A percentile compares a stretch with the other conserved stretches of the same genome.
Conservation (phyloP, 2,888 invertebrate genomes). For the Papilio demoleus region DNA sequence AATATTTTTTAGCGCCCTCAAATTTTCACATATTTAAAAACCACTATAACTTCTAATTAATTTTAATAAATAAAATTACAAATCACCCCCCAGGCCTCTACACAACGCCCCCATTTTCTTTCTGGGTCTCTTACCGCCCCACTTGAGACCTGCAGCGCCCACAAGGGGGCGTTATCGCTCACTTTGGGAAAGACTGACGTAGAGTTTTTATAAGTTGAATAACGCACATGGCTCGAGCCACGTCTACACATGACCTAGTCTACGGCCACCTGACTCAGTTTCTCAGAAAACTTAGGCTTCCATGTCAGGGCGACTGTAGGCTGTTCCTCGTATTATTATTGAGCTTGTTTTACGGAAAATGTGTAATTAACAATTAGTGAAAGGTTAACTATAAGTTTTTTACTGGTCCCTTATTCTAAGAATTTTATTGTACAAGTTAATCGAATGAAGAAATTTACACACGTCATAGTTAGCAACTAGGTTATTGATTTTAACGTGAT, state of each 20-base stretch:
- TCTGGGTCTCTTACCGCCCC: no score
- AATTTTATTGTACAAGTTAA: neutral
- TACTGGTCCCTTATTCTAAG: conserved; percentile 11
- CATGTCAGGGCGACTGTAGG: conserved; percentile 3
- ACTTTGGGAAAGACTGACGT: no score
- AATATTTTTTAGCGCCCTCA: no score
- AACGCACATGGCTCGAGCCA: conserved; percentile 5
- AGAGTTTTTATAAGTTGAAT: conserved; percentile 21
- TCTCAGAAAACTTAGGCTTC: conserved; percentile 32
- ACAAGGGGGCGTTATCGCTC: no score
- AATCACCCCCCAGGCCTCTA: no score
- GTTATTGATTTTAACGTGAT: neutral
- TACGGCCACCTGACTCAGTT: conserved; percentile 27
- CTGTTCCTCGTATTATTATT: conserved; percentile 11
- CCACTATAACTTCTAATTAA: no score
- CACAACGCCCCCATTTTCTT: no score
- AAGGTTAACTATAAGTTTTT: neutral
- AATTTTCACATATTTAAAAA: no score
- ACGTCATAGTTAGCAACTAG: neutral
- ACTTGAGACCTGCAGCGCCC: no score
- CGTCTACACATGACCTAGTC: conserved; percentile 16
- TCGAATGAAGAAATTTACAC: neutral
- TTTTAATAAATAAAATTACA: no score
- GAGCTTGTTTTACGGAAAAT: neutral
- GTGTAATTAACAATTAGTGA: conserved; percentile 15